phyloP scores from a whole-genome alignment of 2,888 invertebrate species.

The Dryomyza anilis region DNA sequence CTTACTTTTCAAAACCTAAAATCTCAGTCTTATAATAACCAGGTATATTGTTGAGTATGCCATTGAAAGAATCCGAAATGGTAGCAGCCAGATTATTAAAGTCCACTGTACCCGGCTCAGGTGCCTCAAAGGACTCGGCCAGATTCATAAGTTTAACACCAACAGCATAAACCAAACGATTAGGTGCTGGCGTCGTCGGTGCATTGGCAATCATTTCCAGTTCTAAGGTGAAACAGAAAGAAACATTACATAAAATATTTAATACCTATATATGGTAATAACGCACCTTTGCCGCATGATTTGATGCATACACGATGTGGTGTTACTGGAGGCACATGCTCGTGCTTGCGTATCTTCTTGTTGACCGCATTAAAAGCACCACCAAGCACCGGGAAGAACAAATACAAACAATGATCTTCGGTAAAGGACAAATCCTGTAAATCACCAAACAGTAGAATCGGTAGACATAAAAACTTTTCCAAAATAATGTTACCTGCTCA shows the following conservation, averaged over 20 bases:
- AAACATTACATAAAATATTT: neutral
- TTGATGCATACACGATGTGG: conserved; percentile 80
- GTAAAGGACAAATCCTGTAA: conserved; percentile 79
- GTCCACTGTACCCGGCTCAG: conserved; percentile 73
- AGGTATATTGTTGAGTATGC: conserved; percentile 67
- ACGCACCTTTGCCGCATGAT: conserved; percentile 74
- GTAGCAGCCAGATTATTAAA: conserved; percentile 73
- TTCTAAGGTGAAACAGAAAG: conserved; percentile 40
- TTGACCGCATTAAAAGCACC: conserved; percentile 82
- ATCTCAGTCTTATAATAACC: conserved; percentile 77
- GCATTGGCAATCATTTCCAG: conserved; percentile 54
- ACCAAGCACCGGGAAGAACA: conserved; percentile 86
- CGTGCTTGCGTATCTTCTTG: conserved; percentile 84
- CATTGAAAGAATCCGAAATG: conserved; percentile 70
- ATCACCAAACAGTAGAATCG: neutral
- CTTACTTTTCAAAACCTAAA: conserved; percentile 74
- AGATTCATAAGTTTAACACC: conserved; percentile 76
- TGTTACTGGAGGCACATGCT: conserved; percentile 73
- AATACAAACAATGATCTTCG: conserved; percentile 79
- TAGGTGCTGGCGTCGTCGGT: conserved; percentile 68
- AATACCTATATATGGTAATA: neutral
- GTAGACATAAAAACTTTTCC: neutral
- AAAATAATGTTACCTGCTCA: conserved; percentile 44
- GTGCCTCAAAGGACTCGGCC: conserved; percentile 78
- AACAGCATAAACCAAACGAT: conserved; percentile 72